These are phyloP conservation scores for Sipha flava DNA, from an alignment of 1,140 invertebrate species.

Conservation along the genomic window DNA sequence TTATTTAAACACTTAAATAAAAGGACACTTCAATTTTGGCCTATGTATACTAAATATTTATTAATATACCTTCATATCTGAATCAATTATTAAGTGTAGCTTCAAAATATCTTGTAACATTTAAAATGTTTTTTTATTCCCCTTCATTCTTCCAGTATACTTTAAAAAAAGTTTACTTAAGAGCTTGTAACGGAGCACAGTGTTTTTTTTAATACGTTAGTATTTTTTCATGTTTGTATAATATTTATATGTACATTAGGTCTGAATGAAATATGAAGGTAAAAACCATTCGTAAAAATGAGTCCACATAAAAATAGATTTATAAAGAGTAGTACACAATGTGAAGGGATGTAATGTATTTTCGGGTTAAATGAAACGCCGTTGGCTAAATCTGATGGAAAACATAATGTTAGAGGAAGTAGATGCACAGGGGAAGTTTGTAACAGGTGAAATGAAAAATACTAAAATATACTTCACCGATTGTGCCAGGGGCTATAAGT, in stretches of 20 bases:
- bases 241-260: conserved; percentile 1
- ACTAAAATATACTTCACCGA: not conserved
- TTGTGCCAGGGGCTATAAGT: not conserved
- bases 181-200: no score
- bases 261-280: conserved; percentile 4
- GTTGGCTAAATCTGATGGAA: conserved; percentile 20
- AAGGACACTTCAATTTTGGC: no score
- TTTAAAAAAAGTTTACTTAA: not conserved
- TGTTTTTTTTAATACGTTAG: not conserved
- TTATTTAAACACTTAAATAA: no score
- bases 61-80: no score
- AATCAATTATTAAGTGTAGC: not conserved
- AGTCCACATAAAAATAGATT: conserved; percentile 13
- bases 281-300: conserved; percentile 6
- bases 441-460: conserved; percentile 26
- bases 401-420: conserved; percentile 1
- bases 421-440: not conserved
- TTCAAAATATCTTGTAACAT: not conserved
- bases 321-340: conserved; percentile 15
- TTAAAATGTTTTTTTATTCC: not conserved
- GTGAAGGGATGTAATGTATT: conserved; percentile 3
- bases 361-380: conserved; percentile 13
- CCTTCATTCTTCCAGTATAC: not conserved
- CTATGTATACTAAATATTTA: no score
- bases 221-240: not conserved